Evolutionary conservation across 1,140 invertebrate species (phyloP).

Genomic region (Nautilus pompilius): DNA sequence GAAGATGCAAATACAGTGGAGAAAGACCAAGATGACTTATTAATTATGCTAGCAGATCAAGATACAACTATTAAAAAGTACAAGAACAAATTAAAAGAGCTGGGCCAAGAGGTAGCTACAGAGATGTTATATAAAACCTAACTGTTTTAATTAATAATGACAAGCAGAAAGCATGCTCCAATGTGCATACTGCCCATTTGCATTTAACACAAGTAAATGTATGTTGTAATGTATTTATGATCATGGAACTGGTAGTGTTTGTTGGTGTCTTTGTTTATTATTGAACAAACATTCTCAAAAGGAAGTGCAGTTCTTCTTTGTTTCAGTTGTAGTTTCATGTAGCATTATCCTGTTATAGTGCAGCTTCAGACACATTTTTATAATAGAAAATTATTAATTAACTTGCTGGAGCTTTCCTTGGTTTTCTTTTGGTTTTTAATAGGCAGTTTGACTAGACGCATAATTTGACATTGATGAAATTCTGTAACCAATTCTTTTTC

Average conservation of each 20-base stretch:
- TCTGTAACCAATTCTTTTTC: conserved; percentile 14
- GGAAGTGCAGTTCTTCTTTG: no score
- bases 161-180: background rate
- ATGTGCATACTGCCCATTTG: background rate
- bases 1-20: conserved; percentile 69
- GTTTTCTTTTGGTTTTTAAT: background rate
- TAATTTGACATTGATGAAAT: no score
- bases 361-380: no score
- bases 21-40: conserved; percentile 87
- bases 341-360: background rate
- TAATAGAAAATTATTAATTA: no score
- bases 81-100: conserved; percentile 66
- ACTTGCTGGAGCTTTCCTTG: background rate
- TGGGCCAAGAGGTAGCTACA: conserved; percentile 71
- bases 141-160: background rate
- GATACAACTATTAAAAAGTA: conserved; percentile 72
- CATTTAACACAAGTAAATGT: background rate
- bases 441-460: no score
- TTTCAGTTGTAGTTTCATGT: background rate
- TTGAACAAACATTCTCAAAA: conserved; percentile 4
- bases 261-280: background rate
- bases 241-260: background rate
- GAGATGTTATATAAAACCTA: conserved; percentile 5
- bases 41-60: conserved; percentile 81
- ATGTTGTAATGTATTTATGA: background rate